These are phyloP conservation scores for Hystrix brachyura DNA, from an alignment of 2,113 vertebrate species.

Conservation along the genomic window DNA sequence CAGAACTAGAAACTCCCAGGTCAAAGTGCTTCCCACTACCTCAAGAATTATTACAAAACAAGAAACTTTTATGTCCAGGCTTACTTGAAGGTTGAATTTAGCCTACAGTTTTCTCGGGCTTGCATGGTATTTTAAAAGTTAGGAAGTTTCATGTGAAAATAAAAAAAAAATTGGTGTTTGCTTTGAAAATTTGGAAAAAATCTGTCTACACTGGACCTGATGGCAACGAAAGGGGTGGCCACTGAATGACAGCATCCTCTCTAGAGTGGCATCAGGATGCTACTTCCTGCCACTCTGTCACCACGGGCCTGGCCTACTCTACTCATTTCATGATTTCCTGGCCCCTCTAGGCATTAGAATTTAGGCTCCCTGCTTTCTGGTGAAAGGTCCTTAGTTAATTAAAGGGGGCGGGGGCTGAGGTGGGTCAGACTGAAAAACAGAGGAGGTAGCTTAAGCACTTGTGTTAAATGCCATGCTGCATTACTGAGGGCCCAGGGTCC, in stretches of 20 bases:
- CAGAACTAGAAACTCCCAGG: not conserved
- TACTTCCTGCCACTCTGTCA: not conserved
- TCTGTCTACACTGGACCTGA: not conserved
- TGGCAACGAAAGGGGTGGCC: not conserved
- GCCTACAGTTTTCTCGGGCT: not conserved
- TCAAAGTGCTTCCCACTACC: not conserved
- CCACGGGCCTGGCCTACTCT: not conserved
- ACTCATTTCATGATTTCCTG: not conserved
- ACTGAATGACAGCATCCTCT: not conserved
- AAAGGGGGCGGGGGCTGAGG: not conserved
- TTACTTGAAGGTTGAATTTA: not conserved
- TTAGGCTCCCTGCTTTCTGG: conserved; percentile 37
- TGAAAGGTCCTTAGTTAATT: conserved; percentile 2
- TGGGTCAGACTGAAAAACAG: not conserved
- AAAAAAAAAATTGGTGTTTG: conserved; percentile 46
- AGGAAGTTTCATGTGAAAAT: conserved; percentile 28
- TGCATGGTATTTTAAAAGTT: conserved; percentile 23
- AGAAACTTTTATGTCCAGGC: not conserved
- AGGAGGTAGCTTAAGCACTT: not conserved
- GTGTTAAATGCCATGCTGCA: not conserved
- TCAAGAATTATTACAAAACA: not conserved
- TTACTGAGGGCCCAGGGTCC: too few relatives aligned
- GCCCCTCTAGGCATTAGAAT: not conserved
- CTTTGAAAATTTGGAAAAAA: not conserved
- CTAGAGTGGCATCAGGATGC: not conserved